Conservation (phyloP, 2,888 invertebrate genomes). For the Myopa testacea region DNA sequence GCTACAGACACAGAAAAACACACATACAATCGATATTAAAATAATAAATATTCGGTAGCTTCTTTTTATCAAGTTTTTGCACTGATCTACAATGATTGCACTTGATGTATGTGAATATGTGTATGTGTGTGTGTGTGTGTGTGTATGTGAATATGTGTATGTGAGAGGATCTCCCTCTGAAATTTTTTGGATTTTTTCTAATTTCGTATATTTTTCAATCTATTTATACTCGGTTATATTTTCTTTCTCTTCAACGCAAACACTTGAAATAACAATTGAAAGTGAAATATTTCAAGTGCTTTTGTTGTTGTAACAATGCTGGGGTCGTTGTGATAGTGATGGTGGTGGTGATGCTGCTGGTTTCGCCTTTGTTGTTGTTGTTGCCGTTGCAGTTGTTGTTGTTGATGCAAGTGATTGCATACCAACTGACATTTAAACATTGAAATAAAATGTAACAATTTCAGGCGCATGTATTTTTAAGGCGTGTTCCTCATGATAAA, state of each 20-base stretch:
- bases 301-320: neutral
- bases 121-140: no score
- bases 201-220: neutral
- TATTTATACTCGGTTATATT: neutral
- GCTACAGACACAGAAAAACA: no score
- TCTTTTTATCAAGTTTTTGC: no score
- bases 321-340: no score
- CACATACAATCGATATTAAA: no score
- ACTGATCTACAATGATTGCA: no score
- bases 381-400: neutral
- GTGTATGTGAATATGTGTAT: no score
- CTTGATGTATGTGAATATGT: no score
- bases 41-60: no score
- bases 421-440: neutral
- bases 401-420: neutral
- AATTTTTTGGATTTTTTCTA: neutral
- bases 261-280: neutral
- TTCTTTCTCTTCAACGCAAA: neutral
- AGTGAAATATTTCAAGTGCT: constrained; percentile 5
- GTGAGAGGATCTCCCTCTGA: no score
- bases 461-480: neutral
- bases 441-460: neutral
- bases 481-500: neutral
- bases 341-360: no score
- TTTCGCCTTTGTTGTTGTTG: no score